Evolutionary conservation across 1,140 invertebrate genomes (phyloP).

Genomic region (Magallana ariakensis): DNA sequence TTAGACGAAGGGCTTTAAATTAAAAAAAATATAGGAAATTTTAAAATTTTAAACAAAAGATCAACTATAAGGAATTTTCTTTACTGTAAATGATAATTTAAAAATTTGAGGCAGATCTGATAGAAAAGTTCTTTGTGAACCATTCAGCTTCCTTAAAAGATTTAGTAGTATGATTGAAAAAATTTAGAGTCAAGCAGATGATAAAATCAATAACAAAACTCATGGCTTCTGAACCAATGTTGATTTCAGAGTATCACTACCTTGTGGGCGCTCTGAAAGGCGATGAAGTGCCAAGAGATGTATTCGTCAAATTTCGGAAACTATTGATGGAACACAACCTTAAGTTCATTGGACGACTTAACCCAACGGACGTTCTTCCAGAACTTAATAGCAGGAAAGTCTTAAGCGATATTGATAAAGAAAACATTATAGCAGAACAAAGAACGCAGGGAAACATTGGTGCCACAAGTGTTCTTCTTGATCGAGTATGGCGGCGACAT

Average conservation of each 20-base stretch:
- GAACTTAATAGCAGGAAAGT: conserved; percentile 14
- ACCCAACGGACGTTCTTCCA: neutral
- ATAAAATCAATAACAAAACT: no score
- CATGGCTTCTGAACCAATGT: no score
- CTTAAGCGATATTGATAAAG: neutral
- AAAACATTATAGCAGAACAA: conserved; percentile 16
- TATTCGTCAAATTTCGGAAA: neutral
- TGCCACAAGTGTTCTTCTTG: neutral
- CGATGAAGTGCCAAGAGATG: neutral
- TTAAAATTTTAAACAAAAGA: no score
- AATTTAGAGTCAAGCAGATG: no score
- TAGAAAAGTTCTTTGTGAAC: no score
- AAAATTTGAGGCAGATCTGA: no score
- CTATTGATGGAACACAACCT: neutral
- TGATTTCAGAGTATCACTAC: neutral
- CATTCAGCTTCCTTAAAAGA: no score
- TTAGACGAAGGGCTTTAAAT: no score
- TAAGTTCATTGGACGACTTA: neutral
- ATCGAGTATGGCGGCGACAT: conserved; percentile 4
- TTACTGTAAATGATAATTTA: no score
- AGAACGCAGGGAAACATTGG: neutral
- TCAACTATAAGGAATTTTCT: no score
- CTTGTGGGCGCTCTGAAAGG: neutral
- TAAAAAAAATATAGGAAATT: no score
- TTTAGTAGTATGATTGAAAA: no score